These are phyloP conservation scores for Pristionchus pacificus DNA, from an alignment of 1,140 invertebrate genomes.

Conservation along the genomic window DNA sequence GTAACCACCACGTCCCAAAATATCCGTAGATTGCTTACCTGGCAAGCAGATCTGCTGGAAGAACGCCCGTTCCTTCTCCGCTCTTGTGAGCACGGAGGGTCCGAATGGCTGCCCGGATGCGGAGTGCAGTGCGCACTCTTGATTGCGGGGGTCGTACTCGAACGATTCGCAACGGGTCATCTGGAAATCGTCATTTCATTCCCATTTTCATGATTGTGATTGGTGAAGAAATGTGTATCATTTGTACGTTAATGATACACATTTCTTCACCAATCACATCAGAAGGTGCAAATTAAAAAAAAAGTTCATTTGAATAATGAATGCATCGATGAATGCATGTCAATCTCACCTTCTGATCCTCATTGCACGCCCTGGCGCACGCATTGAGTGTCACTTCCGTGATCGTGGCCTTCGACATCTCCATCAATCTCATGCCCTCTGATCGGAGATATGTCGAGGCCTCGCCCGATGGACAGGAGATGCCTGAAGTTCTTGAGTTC, in stretches of 20 bases:
- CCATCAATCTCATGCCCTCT: conserved; percentile 31
- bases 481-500: background rate
- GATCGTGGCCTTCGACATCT: conserved; percentile 28
- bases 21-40: conserved; percentile 27
- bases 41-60: conserved; percentile 54
- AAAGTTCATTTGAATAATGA: too few species aligned
- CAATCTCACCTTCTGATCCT: conserved; percentile 24
- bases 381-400: conserved; percentile 34
- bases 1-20: background rate
- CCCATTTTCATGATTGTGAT: too few species aligned
- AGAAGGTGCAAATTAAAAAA: too few species aligned
- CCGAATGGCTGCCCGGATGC: conserved; percentile 50
- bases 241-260: too few species aligned
- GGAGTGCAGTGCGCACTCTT: conserved; percentile 45
- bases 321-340: too few species aligned
- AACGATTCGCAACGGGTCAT: conserved; percentile 44
- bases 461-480: background rate
- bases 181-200: conserved; percentile 21
- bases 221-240: too few species aligned
- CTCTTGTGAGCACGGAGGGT: conserved; percentile 40
- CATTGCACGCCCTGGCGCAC: conserved; percentile 29
- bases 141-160: conserved; percentile 48
- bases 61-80: conserved; percentile 39
- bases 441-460: conserved; percentile 31
- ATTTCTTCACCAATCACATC: too few species aligned